Base-by-base conservation (phyloP, 2,797 vertebrate species). In the Catamblyrhynchus diadema region DNA sequence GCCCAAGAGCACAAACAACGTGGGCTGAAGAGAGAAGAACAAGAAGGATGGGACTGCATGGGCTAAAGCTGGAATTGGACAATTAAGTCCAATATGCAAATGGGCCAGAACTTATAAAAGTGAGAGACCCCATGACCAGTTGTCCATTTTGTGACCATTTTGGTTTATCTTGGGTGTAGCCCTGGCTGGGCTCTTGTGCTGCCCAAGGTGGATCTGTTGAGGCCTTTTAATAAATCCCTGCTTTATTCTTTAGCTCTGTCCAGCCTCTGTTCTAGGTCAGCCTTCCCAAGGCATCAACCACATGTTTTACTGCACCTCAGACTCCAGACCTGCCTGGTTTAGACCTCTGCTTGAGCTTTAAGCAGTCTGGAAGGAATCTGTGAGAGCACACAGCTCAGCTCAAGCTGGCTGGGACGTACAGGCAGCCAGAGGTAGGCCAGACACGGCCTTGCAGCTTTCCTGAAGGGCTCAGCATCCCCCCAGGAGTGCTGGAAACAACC, bases 121-220 rank as follows among this genome's bases (percentile, higher is more conserved):
- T 32, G 12, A 2, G 8, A 32, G 19, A 53, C 51, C 30, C 2
- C 3, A 0, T 53, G 39, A 39, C 39, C 4, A 0, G 6, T 15
- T 4, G 7, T 15, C 4, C 14, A 16, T 56, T 57, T 35, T 24
- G 22, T 35, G 54, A 5, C 54, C 54, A 35, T 35, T 57, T 56
- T 33, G n/a, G 22, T 16, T 2, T 30, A 20, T 6, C 11, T 32
- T 12, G 30, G 50, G 28, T 32, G 30, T 1, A 53, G 51, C 30
- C 19, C 51, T 53, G 30, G 30, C 30, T 53, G 51, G 51, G 51
- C 19, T 32, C 30, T 53, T 57, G n/a, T 24, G n/a, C 10, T 57
- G n/a, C 54, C n/a, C 54, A 35, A 57, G 22, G 54, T 24, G 54
- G 14, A 56, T 33, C n/a, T 10, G 35, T 24, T 16, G 21, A 56